Evolutionary conservation across 2,888 invertebrate species (phyloP), one percentile per base, ranked within the genome.

Genomic region (Chydorus sphaericus): DNA sequence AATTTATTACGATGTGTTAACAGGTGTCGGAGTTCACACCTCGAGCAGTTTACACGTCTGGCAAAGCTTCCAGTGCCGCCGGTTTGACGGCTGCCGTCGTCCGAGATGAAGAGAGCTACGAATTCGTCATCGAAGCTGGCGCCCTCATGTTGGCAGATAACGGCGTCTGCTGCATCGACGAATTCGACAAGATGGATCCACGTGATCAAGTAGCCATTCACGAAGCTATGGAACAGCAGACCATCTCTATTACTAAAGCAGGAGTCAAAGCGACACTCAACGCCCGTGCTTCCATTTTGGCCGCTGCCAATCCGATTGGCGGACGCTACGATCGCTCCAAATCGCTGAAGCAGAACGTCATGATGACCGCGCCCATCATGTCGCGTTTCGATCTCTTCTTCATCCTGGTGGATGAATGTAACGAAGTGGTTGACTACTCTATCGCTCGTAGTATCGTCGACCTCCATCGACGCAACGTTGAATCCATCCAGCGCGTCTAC

Each of bases 181-280:
- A 99, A 73, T 98, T 99, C 71, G 98, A 99, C 71, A 98, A 99
- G 74, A 99, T 99, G 98, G 97, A 98, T 69, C 79, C 80, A 0
- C 79, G 82, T 50, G 98, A 98, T 77, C 97, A 98, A 71, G 94
- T 98, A 6, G 97, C 98, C 48, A 99, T 98, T 63, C 98, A 99
- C 74, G 98, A 98, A 73, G 98, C 98, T 4, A 98, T 98, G 98
- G 98, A 98, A 75, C 98, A 99, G 67, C 98, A 98, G 72, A 99
- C 98, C 0, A 99, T 98, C 63, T 94, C 96, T 0, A 79, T 98
- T 58, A 96, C 98, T 0, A 98, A 98, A 77, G 93, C 98, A 0
- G 97, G 96, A 2, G 85, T 99, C 0, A 80, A 97, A 62, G 98
- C 98, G 0, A 97, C 97, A 0, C 73, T 98, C 23, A 98, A 98